phyloP scores from a whole-genome alignment of 53 echinoderm and acorn worm species.

The Zoroaster sp. region DNA sequence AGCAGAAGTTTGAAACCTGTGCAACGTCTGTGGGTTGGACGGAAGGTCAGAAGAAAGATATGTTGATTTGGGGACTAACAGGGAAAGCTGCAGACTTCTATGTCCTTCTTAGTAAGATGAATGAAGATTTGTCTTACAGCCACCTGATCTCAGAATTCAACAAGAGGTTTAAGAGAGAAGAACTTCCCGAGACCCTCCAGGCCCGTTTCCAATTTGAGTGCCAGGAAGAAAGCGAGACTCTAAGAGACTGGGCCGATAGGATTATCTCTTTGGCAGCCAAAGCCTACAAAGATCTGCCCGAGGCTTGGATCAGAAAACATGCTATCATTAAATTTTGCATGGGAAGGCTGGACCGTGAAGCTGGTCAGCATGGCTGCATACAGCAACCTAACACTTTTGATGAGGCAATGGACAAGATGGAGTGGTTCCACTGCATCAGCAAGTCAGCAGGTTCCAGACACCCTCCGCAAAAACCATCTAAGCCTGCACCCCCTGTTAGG shows the following conservation, averaged over 20 bases:
- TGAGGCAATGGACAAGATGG: neutral
- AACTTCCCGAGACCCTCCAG: constrained; percentile 15
- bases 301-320: neutral
- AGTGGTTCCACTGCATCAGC: neutral
- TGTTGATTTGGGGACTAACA: neutral
- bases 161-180: constrained; percentile 18
- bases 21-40: no score
- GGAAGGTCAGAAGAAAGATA: no score
- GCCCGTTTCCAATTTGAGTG: constrained; percentile 3
- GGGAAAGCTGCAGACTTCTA: constrained; percentile 27
- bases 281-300: constrained; percentile 3
- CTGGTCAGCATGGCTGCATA: neutral
- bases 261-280: neutral
- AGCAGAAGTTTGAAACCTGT: constrained; percentile 17
- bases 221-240: neutral
- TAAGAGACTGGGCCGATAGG: constrained; percentile 4
- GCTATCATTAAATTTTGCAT: constrained; percentile 9
- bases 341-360: neutral
- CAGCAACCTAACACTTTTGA: neutral
- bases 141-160: constrained; percentile 1
- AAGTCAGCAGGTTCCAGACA: neutral
- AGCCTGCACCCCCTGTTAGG: no score
- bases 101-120: neutral
- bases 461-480: no score
- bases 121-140: neutral